Evolutionary conservation across 1,140 invertebrate species (phyloP).

Genomic region (Homalodisca vitripennis): DNA sequence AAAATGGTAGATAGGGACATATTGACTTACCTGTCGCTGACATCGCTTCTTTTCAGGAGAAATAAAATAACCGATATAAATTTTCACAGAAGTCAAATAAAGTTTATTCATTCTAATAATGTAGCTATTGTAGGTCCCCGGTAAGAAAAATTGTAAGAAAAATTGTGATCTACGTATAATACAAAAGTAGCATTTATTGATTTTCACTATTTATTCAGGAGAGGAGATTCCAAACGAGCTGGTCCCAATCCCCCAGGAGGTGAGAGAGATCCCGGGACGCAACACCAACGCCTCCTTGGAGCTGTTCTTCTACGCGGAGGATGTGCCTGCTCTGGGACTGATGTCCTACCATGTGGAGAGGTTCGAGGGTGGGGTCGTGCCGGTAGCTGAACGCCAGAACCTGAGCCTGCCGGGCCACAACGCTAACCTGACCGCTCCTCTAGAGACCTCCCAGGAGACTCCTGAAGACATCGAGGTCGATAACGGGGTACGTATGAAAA

Average conservation of each 20-base stretch:
- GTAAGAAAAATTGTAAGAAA: neutral
- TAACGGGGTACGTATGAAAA: constrained; percentile 36
- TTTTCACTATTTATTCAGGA: constrained; percentile 38
- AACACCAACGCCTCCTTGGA: constrained; percentile 46
- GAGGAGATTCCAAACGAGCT: constrained; percentile 43
- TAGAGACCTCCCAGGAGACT: constrained; percentile 3
- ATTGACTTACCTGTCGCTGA: too few species aligned
- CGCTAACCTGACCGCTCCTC: neutral
- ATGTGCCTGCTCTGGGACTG: constrained; percentile 50
- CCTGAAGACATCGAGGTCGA: constrained; percentile 33
- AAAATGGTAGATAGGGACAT: too few species aligned
- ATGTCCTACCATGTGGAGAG: constrained; percentile 45
- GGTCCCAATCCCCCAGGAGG: constrained; percentile 45
- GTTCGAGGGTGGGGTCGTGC: constrained; percentile 20
- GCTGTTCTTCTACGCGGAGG: constrained; percentile 51
- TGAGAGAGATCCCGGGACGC: constrained; percentile 47
- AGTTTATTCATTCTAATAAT: too few species aligned
- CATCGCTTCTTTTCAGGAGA: too few species aligned
- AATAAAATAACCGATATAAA: too few species aligned
- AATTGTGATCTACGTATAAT: neutral
- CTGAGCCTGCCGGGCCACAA: neutral
- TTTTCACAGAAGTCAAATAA: too few species aligned
- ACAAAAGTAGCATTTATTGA: neutral
- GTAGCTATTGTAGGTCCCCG: neutral
- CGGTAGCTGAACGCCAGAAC: neutral